Conservation (phyloP, 2,888 invertebrate species). For the Drosophila niveifrons region DNA sequence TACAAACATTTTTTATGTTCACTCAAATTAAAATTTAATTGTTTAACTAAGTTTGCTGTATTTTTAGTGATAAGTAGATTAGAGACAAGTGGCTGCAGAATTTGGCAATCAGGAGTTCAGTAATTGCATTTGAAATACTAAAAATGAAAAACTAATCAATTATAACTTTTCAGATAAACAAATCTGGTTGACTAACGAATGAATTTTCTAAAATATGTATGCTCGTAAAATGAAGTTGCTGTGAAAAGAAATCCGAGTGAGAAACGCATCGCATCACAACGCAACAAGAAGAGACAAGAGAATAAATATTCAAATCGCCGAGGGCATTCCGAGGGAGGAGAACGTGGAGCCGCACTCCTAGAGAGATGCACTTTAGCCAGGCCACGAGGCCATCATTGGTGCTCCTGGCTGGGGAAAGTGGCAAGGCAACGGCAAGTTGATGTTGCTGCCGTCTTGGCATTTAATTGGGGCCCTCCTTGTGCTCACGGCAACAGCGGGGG, state of each 20-base stretch:
- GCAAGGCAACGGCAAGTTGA: slow-evolving; percentile 83
- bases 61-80: slow-evolving; percentile 29
- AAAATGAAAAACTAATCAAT: neutral
- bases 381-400: slow-evolving; percentile 65
- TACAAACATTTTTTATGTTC: slow-evolving; percentile 30
- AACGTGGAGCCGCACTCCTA: slow-evolving; percentile 23
- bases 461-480: slow-evolving; percentile 86
- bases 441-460: slow-evolving; percentile 85
- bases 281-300: slow-evolving; percentile 16
- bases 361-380: slow-evolving; percentile 73
- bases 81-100: neutral
- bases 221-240: neutral
- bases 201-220: neutral
- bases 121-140: neutral
- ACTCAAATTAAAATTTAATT: slow-evolving; percentile 46
- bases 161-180: neutral
- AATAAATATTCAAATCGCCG: slow-evolving; percentile 12
- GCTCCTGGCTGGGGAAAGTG: slow-evolving; percentile 62
- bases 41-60: slow-evolving; percentile 20
- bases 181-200: neutral
- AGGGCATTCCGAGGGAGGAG: neutral
- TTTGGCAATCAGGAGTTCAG: neutral
- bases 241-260: slow-evolving; percentile 16
- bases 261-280: slow-evolving; percentile 5
- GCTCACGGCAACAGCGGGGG: slow-evolving; percentile 85